These are phyloP conservation scores for Lasioglossum marginatum DNA, from an alignment of 2,888 invertebrate species.

Conservation along the genomic window DNA sequence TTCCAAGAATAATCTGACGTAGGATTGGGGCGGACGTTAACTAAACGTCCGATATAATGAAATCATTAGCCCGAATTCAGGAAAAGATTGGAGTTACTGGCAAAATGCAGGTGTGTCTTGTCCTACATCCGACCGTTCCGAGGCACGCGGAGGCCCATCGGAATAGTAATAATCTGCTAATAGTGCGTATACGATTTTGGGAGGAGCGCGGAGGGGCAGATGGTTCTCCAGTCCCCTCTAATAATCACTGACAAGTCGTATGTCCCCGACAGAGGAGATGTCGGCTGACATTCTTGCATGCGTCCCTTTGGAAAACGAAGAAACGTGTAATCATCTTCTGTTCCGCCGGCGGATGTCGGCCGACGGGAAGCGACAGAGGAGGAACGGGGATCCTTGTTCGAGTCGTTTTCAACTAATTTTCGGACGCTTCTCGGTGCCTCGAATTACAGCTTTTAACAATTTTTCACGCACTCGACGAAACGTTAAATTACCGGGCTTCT, in stretches of 20 bases:
- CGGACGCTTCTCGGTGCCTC: conserved; percentile 37
- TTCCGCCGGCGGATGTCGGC: conserved; percentile 41
- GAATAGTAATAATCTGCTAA: conserved; percentile 57
- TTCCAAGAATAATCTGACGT: neutral
- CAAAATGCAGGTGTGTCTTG: conserved; percentile 33
- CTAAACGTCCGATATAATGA: conserved; percentile 29
- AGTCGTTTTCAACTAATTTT: conserved; percentile 47
- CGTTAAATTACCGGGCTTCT: conserved; percentile 30
- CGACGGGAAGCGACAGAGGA: conserved; percentile 15
- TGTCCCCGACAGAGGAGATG: conserved; percentile 40
- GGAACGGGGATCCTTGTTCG: conserved; percentile 16
- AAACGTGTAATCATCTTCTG: conserved; percentile 75
- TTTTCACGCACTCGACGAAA: conserved; percentile 39
- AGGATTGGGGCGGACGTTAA: neutral
- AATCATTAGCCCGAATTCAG: conserved; percentile 19
- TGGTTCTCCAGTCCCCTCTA: conserved; percentile 71
- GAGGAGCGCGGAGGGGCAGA: conserved; percentile 70
- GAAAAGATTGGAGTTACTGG: conserved; percentile 24
- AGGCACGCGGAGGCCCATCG: conserved; percentile 11
- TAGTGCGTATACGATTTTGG: conserved; percentile 49
- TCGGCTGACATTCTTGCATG: conserved; percentile 62
- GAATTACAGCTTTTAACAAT: conserved; percentile 45
- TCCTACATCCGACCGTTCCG: neutral
- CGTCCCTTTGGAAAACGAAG: conserved; percentile 64
- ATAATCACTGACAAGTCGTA: conserved; percentile 72